phyloP scores from a whole-genome alignment of 2,888 invertebrate genomes.

The Eulithis prunata region DNA sequence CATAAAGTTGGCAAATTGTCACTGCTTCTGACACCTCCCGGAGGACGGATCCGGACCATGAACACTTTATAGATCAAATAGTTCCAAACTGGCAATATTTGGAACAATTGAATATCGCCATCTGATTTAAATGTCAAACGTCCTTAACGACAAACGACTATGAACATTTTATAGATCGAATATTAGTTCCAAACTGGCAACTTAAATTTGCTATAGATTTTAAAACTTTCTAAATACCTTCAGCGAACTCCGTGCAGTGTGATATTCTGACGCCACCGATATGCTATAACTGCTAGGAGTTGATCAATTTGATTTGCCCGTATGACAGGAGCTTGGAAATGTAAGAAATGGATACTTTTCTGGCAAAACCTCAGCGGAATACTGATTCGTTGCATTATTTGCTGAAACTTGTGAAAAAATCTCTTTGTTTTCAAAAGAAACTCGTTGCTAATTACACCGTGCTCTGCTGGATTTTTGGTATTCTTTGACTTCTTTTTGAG shows the following conservation, averaged over 20 bases:
- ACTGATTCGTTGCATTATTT: constrained; percentile 58
- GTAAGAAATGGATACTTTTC: constrained; percentile 51
- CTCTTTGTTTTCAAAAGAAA: constrained; percentile 46
- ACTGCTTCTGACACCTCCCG: constrained; percentile 34
- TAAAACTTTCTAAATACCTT: too few species aligned
- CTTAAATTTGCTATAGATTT: too few species aligned
- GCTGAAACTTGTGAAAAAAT: constrained; percentile 51
- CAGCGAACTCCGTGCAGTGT: too few species aligned
- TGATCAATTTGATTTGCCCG: constrained; percentile 3
- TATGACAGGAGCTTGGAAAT: constrained; percentile 37
- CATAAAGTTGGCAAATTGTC: constrained; percentile 37
- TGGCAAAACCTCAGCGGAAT: constrained; percentile 51
- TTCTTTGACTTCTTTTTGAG: not conserved
- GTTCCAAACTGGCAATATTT: constrained; percentile 1
- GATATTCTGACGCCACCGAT: not conserved
- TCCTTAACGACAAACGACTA: not conserved
- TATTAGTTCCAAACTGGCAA: too few species aligned
- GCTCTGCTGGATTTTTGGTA: constrained; percentile 45
- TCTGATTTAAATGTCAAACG: not conserved
- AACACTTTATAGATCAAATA: constrained; percentile 42
- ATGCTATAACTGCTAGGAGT: not conserved
- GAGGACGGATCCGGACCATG: constrained; percentile 42
- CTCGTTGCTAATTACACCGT: constrained; percentile 57
- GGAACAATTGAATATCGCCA: not conserved
- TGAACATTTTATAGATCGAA: too few species aligned